Evolutionary conservation across 2,888 invertebrate species (phyloP).

Genomic region (Plagodis pulveraria): DNA sequence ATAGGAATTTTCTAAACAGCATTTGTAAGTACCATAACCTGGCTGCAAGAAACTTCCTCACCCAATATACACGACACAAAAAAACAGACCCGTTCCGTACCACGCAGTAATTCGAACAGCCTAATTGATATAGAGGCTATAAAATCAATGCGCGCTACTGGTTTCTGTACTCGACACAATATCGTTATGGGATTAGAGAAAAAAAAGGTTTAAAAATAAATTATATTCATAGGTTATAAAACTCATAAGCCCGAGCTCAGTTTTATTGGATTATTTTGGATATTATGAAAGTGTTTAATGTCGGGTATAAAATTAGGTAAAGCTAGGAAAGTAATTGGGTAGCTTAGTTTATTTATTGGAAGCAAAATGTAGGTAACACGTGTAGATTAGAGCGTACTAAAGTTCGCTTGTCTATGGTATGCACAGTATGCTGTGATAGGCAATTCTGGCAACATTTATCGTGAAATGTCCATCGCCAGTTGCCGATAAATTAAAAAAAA

Average conservation of each 20-base stretch:
- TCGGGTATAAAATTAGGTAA: conserved; percentile 7
- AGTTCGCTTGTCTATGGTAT: too few species aligned
- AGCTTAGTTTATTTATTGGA: too few species aligned
- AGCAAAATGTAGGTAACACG: too few species aligned
- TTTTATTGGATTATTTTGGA: conserved; percentile 38
- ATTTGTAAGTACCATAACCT: neutral
- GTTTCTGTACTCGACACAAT: conserved; percentile 37
- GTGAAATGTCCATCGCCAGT: too few species aligned
- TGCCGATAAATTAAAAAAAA: too few species aligned
- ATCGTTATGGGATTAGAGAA: conserved; percentile 61
- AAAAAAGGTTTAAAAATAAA: conserved; percentile 43
- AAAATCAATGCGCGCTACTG: conserved; percentile 46
- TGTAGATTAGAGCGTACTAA: too few species aligned
- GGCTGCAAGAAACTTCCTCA: neutral
- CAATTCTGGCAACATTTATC: too few species aligned
- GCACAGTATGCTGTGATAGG: too few species aligned
- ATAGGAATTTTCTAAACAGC: too few species aligned
- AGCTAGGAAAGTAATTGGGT: neutral
- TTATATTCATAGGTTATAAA: conserved; percentile 40
- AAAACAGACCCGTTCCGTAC: conserved; percentile 19
- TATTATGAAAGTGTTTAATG: conserved; percentile 34
- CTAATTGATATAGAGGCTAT: conserved; percentile 56
- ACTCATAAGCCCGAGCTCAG: conserved; percentile 26
- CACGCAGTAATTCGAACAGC: conserved; percentile 25
- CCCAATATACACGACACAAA: conserved; percentile 2